Conservation (phyloP, 2,797 vertebrate genomes). For the Molossus molossus region DNA sequence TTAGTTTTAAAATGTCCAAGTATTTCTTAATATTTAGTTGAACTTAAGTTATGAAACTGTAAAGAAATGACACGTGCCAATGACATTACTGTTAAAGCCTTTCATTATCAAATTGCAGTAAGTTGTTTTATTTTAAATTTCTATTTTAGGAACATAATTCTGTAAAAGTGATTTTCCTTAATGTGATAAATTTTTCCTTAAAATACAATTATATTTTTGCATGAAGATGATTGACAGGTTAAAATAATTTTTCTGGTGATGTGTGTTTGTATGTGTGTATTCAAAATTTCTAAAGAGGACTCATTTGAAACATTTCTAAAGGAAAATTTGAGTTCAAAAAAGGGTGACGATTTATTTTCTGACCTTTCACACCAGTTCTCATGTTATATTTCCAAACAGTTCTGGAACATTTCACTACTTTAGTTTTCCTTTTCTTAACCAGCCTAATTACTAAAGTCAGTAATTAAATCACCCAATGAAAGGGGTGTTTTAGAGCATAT, state of each 20-base stretch:
- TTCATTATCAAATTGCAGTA: constrained; percentile 24
- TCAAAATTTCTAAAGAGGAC: constrained; percentile 5
- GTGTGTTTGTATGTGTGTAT: background rate
- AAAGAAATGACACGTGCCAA: background rate
- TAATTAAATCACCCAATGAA: background rate
- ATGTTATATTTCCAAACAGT: background rate
- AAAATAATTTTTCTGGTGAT: constrained; percentile 25
- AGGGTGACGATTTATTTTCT: background rate
- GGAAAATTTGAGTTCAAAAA: background rate
- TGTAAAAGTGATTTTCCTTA: constrained; percentile 37
- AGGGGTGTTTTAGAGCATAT: constrained; percentile 14
- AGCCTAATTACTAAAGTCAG: constrained; percentile 9
- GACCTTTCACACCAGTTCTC: background rate
- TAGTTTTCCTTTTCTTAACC: background rate
- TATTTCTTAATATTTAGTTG: constrained; percentile 37
- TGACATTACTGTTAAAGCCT: background rate
- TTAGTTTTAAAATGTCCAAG: constrained; percentile 60
- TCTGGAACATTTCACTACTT: background rate
- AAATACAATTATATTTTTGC: background rate
- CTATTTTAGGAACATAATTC: constrained; percentile 23
- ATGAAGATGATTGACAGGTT: constrained; percentile 13
- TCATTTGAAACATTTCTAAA: background rate
- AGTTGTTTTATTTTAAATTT: constrained; percentile 47
- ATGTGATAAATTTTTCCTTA: constrained; percentile 24
- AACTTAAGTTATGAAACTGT: constrained; percentile 21